phyloP scores from a whole-genome alignment of 2,797 vertebrate genomes.

The Kryptopterus vitreolus region DNA sequence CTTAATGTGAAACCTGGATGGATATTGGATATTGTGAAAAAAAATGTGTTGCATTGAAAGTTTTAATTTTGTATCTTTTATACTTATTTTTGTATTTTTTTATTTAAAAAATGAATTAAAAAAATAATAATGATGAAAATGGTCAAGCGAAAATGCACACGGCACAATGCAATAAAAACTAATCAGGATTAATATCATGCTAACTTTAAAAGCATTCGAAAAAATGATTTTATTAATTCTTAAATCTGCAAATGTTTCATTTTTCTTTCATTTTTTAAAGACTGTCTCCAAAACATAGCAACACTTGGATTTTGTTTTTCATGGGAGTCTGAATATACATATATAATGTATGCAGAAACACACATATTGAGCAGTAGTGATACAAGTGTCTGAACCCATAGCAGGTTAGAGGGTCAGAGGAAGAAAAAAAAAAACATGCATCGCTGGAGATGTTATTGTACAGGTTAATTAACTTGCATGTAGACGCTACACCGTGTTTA shows the following conservation, averaged over 20 bases:
- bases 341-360: slow-evolving; percentile 36
- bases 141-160: too few relatives aligned
- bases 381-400: slow-evolving; percentile 50
- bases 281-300: neutral
- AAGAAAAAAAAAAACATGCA: slow-evolving; percentile 67
- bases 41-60: too few relatives aligned
- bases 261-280: neutral
- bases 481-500: slow-evolving; percentile 63
- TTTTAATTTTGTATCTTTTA: too few relatives aligned
- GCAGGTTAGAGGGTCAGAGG: slow-evolving; percentile 59
- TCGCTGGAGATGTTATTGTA: slow-evolving; percentile 69
- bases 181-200: too few relatives aligned
- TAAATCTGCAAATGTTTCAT: neutral
- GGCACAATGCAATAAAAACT: too few relatives aligned
- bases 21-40: too few relatives aligned
- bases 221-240: neutral
- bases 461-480: slow-evolving; percentile 72
- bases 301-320: neutral
- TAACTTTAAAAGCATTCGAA: too few relatives aligned
- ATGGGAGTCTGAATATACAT: neutral
- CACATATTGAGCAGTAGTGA: neutral
- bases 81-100: too few relatives aligned
- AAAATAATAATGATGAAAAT: too few relatives aligned
- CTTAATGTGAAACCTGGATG: too few relatives aligned
- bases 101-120: too few relatives aligned